Percentiles rank a stretch among this genome's conserved stretches.
These are phyloP conservation scores for Porites lobata DNA, from an alignment of 92 coral and sea anemone genomes.

Conservation along the genomic window DNA sequence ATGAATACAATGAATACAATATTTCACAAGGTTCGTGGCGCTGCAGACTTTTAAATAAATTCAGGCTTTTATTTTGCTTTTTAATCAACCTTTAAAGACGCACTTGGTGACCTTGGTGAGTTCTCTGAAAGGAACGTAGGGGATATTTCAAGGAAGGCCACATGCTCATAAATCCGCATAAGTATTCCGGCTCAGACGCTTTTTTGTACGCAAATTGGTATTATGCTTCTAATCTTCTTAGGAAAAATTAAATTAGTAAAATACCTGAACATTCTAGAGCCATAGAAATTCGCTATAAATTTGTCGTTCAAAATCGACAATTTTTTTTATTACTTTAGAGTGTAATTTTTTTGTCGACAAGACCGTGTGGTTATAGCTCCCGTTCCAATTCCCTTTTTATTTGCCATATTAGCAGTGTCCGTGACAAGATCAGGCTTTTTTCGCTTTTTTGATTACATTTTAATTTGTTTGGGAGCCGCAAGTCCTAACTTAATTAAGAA, in stretches of 20 bases:
- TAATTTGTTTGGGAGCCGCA: conserved; percentile 41
- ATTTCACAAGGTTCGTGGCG: neutral
- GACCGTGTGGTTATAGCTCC: neutral
- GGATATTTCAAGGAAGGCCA: too few relatives aligned
- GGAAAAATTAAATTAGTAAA: neutral
- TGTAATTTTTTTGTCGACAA: too few relatives aligned
- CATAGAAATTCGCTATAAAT: neutral
- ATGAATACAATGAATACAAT: neutral
- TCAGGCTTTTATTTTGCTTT: too few relatives aligned
- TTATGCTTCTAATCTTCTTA: neutral
- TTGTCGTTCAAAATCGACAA: neutral
- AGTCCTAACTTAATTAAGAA: conserved; percentile 18
- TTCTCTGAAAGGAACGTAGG: too few relatives aligned
- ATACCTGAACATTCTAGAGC: neutral
- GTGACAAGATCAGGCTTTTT: neutral
- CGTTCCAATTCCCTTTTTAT: neutral
- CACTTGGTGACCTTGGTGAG: too few relatives aligned
- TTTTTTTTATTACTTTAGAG: neutral
- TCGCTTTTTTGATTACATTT: conserved; percentile 4
- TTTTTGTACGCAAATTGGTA: neutral
- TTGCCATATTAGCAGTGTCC: neutral
- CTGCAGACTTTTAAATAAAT: too few relatives aligned
- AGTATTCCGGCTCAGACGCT: neutral
- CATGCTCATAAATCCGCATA: neutral
- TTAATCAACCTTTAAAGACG: too few relatives aligned